Conservation (phyloP, 2,113 vertebrate species). For the Podarcis cretensis region DNA sequence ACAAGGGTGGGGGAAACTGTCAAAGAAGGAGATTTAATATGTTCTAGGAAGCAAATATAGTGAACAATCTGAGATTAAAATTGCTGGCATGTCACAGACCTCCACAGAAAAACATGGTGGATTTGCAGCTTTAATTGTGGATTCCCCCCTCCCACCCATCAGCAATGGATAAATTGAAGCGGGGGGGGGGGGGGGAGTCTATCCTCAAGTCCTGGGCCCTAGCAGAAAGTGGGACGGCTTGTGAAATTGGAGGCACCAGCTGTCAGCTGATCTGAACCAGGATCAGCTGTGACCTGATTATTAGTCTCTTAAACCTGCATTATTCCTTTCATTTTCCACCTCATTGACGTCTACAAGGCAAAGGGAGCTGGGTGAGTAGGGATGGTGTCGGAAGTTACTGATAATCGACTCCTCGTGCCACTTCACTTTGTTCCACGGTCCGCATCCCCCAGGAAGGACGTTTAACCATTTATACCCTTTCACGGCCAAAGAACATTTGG, state of each 20-base stretch:
- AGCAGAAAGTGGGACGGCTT: conserved; percentile 33
- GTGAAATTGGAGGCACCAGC: conserved; percentile 71
- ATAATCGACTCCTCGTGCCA: conserved; percentile 71
- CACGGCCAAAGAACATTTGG: neutral
- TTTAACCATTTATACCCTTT: conserved; percentile 59
- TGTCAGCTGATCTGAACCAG: conserved; percentile 72
- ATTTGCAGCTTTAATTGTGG: neutral
- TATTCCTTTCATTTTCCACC: conserved; percentile 84
- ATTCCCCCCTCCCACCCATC: neutral
- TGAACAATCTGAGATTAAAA: conserved; percentile 10
- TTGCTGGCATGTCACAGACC: neutral
- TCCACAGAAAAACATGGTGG: conserved; percentile 11
- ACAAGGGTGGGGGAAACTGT: neutral
- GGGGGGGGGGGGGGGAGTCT: conserved; percentile 11
- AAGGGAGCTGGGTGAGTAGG: conserved; percentile 47
- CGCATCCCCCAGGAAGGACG: conserved; percentile 36
- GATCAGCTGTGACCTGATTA: conserved; percentile 86
- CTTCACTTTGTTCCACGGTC: conserved; percentile 64
- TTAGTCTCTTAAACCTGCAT: conserved; percentile 78
- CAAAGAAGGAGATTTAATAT: conserved; percentile 41
- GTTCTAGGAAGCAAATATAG: conserved; percentile 31
- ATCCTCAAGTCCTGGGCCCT: conserved; percentile 37
- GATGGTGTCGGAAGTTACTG: conserved; percentile 69
- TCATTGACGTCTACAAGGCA: conserved; percentile 73
- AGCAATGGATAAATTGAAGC: neutral